These are phyloP conservation scores for Tamandua tetradactyla DNA, from an alignment of 2,797 vertebrate genomes.

Conservation along the genomic window DNA sequence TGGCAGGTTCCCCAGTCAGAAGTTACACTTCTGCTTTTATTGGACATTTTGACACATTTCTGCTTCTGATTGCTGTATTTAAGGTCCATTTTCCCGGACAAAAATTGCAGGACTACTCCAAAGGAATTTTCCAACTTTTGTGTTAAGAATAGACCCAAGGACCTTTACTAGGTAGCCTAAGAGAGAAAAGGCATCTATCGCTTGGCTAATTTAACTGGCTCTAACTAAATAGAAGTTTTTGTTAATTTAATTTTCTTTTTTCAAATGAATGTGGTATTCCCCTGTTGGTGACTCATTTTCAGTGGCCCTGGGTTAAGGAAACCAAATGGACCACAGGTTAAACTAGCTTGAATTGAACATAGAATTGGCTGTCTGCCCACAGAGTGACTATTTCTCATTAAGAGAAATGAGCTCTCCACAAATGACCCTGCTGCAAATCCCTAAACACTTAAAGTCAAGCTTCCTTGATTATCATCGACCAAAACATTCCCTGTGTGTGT, in stretches of 20 bases:
- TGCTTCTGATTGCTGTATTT: background rate
- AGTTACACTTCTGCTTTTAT: background rate
- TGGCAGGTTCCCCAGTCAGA: background rate
- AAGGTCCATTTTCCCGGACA: background rate
- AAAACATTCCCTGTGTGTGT: background rate
- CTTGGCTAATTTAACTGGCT: background rate
- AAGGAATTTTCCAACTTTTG: background rate
- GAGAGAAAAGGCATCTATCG: background rate
- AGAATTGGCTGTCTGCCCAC: background rate
- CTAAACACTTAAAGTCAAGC: background rate
- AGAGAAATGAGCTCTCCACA: background rate
- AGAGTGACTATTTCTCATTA: background rate
- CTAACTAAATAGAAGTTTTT: background rate
- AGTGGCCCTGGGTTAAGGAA: constrained; percentile 59
- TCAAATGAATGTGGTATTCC: constrained; percentile 39
- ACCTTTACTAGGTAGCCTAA: background rate
- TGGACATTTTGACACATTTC: background rate
- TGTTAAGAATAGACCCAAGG: background rate
- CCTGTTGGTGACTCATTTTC: constrained; percentile 57
- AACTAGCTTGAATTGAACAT: background rate
- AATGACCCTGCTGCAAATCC: background rate
- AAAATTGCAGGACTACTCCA: background rate
- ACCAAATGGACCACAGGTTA: constrained; percentile 32
- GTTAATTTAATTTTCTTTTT: background rate
- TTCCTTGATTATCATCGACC: background rate